These are phyloP conservation scores for Ctenochaetus hawaiiensis DNA, from an alignment of 2,797 vertebrate species.

Conservation along the genomic window DNA sequence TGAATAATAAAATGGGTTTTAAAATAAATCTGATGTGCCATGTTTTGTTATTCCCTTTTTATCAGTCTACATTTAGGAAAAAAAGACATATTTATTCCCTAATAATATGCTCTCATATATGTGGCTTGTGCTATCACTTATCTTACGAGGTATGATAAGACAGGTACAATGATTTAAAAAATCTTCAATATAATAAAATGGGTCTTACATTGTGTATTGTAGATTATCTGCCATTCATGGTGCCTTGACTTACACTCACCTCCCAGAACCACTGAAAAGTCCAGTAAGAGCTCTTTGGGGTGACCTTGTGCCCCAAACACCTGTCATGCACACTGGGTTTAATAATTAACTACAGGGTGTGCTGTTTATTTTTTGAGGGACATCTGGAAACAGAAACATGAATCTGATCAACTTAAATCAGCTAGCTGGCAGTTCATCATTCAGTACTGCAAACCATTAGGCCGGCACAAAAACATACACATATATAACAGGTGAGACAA, in stretches of 20 bases:
- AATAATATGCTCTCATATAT: not conserved
- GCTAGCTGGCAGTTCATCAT: no score
- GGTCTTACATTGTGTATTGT: no score
- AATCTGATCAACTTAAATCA: not conserved
- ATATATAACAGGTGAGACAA: not conserved
- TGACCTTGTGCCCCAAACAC: no score
- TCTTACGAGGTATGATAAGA: not conserved
- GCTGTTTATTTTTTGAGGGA: not conserved
- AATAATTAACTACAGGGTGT: not conserved
- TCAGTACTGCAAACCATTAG: not conserved
- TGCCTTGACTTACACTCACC: not conserved
- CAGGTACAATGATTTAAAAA: not conserved
- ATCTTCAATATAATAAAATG: not conserved
- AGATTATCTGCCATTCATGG: not conserved
- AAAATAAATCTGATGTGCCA: not conserved
- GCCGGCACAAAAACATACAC: not conserved
- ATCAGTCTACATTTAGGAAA: not conserved
- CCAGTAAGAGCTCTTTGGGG: not conserved
- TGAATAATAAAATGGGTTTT: slow-evolving; percentile 40
- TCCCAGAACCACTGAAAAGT: not conserved
- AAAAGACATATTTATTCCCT: not conserved
- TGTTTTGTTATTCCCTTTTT: not conserved
- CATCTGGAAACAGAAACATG: not conserved
- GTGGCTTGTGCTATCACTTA: not conserved
- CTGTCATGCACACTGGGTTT: not conserved